These are phyloP conservation scores for Anguilla megastoma DNA, from an alignment of 2,797 vertebrate species.

Conservation along the genomic window DNA sequence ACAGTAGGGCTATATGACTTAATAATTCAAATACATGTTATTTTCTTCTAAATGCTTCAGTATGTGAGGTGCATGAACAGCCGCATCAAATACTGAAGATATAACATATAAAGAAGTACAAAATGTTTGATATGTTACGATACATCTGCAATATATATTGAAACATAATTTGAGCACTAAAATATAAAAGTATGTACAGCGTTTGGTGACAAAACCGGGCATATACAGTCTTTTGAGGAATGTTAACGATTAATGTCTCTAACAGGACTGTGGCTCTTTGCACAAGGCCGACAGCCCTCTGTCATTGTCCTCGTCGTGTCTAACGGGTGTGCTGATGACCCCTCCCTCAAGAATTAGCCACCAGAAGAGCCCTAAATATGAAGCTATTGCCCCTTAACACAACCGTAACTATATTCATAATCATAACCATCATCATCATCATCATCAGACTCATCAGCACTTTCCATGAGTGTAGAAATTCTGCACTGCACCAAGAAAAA, in stretches of 20 bases:
- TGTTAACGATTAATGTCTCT: neutral
- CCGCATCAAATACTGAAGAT: too few relatives aligned
- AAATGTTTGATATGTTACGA: neutral
- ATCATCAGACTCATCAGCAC: conserved; percentile 9
- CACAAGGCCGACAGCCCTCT: neutral
- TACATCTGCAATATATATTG: neutral
- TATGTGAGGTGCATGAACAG: too few relatives aligned
- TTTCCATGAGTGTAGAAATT: conserved; percentile 10
- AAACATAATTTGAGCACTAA: neutral
- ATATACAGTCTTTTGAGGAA: neutral
- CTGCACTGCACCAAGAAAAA: conserved; percentile 28
- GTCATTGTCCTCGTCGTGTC: neutral
- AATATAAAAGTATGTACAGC: neutral
- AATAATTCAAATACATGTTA: neutral
- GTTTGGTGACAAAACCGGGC: neutral
- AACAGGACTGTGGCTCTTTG: neutral
- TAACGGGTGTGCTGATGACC: neutral
- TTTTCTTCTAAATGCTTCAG: too few relatives aligned
- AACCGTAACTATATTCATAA: conserved; percentile 30
- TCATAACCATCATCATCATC: conserved; percentile 15
- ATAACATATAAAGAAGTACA: neutral
- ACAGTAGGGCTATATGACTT: neutral
- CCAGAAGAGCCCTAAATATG: neutral
- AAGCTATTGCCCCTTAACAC: conserved; percentile 10
- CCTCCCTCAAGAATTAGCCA: neutral